Conservation (phyloP, 2,888 invertebrate genomes). For the Mythimna albipuncta region DNA sequence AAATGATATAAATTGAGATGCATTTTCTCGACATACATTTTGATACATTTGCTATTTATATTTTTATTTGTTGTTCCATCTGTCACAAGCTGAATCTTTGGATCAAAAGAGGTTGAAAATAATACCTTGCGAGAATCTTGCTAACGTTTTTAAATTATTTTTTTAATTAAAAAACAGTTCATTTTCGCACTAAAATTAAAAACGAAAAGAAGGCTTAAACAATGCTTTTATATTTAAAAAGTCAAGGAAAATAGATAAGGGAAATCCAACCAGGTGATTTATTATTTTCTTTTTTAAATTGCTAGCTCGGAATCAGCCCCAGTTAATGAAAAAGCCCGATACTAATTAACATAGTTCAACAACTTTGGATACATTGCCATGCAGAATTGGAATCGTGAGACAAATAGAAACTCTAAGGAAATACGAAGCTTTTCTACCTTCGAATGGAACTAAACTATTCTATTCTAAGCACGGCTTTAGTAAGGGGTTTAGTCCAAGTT, state of each 20-base stretch:
- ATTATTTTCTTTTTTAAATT: slow-evolving; percentile 38
- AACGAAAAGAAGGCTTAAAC: slow-evolving; percentile 2
- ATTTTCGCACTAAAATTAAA: background rate
- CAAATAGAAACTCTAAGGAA: slow-evolving; percentile 33
- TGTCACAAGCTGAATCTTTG: no score
- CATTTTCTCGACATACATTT: no score
- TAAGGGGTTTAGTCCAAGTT: slow-evolving; percentile 18
- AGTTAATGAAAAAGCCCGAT: slow-evolving; percentile 52
- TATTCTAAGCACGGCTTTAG: slow-evolving; percentile 20
- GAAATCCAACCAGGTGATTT: slow-evolving; percentile 22
- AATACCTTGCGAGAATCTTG: background rate
- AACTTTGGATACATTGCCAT: slow-evolving; percentile 42
- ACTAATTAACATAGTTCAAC: slow-evolving; percentile 51
- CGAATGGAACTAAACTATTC: slow-evolving; percentile 26
- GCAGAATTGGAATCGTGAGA: slow-evolving; percentile 40
- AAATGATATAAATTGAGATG: no score
- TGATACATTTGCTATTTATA: no score
- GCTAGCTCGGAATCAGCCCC: slow-evolving; percentile 18
- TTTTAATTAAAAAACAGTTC: background rate
- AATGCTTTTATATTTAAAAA: slow-evolving; percentile 1
- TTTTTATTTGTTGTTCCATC: no score
- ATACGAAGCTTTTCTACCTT: slow-evolving; percentile 10
- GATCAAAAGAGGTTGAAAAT: no score
- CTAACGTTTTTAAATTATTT: background rate
- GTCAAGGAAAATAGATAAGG: slow-evolving; percentile 25